These are phyloP conservation scores for Neopelma chrysocephalum DNA, from an alignment of 2,797 vertebrate genomes.

Conservation along the genomic window DNA sequence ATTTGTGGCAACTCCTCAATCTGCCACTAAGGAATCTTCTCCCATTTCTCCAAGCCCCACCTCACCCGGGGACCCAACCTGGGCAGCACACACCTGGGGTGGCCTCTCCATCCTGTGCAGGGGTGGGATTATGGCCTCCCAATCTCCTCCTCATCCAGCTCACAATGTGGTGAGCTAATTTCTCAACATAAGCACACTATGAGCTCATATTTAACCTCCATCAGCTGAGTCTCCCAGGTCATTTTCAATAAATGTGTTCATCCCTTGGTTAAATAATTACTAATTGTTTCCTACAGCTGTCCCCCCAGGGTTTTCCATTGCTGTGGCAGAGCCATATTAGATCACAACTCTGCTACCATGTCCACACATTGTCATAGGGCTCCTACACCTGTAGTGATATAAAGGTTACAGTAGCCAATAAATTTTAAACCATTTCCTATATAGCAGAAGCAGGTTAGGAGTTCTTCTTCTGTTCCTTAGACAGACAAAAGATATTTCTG, in stretches of 20 bases:
- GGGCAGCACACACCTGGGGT: background rate
- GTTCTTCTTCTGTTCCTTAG: conserved; percentile 24
- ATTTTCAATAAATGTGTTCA: background rate
- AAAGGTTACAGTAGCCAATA: background rate
- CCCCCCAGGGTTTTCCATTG: background rate
- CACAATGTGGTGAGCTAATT: accelerated
- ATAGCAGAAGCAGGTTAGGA: background rate
- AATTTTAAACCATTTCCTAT: background rate
- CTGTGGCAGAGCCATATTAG: background rate
- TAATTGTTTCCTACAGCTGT: background rate
- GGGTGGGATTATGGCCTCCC: background rate
- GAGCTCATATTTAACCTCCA: background rate
- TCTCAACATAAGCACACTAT: background rate
- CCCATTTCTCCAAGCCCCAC: background rate
- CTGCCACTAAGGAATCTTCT: background rate
- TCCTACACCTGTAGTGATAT: background rate
- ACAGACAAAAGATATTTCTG: conserved; percentile 75
- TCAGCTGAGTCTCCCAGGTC: background rate
- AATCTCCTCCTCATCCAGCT: background rate
- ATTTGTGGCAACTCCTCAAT: background rate
- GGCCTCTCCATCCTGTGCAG: background rate
- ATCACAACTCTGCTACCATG: background rate
- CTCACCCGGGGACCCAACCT: background rate
- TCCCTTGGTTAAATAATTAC: background rate
- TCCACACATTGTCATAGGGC: background rate